phyloP scores from a whole-genome alignment of 2,888 invertebrate genomes.

The Rhingia rostrata region DNA sequence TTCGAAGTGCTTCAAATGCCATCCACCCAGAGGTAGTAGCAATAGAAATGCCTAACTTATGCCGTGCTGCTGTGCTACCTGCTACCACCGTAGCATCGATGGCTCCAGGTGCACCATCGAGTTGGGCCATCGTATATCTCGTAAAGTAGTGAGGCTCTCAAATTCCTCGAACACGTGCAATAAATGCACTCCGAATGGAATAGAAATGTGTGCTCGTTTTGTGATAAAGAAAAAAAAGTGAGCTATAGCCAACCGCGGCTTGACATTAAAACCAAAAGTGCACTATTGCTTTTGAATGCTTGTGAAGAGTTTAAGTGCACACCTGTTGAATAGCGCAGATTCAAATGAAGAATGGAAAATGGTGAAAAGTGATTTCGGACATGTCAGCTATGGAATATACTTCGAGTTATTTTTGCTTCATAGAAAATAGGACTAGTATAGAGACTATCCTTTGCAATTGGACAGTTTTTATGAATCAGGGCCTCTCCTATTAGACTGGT shows the following conservation, averaged over 20 bases:
- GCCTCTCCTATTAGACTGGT: too few species aligned
- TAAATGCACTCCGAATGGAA: constrained; percentile 43
- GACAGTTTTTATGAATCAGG: too few species aligned
- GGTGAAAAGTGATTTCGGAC: too few species aligned
- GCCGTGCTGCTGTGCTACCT: constrained; percentile 9
- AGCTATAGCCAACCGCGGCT: constrained; percentile 13
- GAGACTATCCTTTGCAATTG: too few species aligned
- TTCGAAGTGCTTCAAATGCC: constrained; percentile 53
- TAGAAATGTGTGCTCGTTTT: constrained; percentile 6
- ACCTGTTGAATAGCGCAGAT: constrained; percentile 38
- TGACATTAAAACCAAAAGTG: constrained; percentile 56
- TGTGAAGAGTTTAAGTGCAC: constrained; percentile 11
- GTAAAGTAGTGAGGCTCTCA: constrained; percentile 34
- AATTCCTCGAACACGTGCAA: constrained; percentile 68
- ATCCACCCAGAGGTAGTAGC: constrained; percentile 5
- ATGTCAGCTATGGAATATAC: too few species aligned
- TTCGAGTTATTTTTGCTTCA: too few species aligned
- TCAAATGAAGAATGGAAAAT: background rate
- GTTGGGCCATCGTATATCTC: background rate
- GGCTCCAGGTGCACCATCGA: constrained; percentile 44
- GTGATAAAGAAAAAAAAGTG: background rate
- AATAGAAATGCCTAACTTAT: constrained; percentile 31
- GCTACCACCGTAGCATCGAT: constrained; percentile 28
- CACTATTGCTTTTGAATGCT: constrained; percentile 43
- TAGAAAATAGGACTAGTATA: too few species aligned